Base-by-base conservation (phyloP, 2,888 invertebrate genomes). In the Himalopsyche anomala region DNA sequence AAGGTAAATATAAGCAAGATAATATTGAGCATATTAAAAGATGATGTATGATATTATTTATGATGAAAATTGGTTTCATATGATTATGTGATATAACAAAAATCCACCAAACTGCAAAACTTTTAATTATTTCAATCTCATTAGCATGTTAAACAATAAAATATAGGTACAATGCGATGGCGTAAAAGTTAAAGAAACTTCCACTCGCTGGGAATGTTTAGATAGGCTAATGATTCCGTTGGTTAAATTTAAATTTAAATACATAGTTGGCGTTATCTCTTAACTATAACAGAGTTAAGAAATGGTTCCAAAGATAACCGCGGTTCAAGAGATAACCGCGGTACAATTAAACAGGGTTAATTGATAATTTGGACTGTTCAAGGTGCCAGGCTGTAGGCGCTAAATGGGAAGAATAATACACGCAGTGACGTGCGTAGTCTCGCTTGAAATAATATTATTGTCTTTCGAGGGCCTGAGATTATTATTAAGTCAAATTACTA, bases 171-270 rank as follows among this genome's bases (percentile, higher is more conserved):
- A 28, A 62, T 9, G 19, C 62, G 19, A 62, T 62, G 5, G 62
- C 62, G 62, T 62, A 62, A 62, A 62, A 62, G 62, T 62, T 62
- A 62, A 62, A 19, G 62, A 62, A 62, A 62, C 19, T 62, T 62
- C 19, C 62, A 51, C 19, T n/a, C 4, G 62, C 19, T 62, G 62
- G 15, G 62, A 62, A 62, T 62, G 62, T 62, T 62, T 62, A 62
- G 62, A 62, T 62, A 62, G 62, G 62, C 19, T 62, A 62, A 62
- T 62, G 62, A 19, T 62, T 19, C 62, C 62, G 62, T 28, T 62
- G 62, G 62, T 62, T 62, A 62, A 62, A 62, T 62, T 62, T 62
- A 62, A 62, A 62, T 62, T 62, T 62, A 62, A 62, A 62, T 62
- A 62, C 62, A 62, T 62, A 62, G 62, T 62, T 62, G 62, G 62